Base-by-base conservation (phyloP, 2,888 invertebrate species). In the Gandaritis pyraliata region DNA sequence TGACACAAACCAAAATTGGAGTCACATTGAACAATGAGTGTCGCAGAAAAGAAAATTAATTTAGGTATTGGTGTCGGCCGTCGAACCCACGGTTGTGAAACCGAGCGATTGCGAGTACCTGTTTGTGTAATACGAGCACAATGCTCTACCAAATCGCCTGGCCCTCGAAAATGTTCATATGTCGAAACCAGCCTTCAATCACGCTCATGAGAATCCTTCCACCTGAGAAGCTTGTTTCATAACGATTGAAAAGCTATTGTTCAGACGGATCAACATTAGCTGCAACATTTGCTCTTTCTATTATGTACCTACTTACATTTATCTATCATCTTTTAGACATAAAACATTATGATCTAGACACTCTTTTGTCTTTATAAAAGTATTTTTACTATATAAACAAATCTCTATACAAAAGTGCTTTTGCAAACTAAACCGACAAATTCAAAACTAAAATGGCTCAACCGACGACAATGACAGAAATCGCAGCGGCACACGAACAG, bases 1-100 rank as follows among this genome's bases (percentile, higher is more conserved):
- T 78, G 76, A 77, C 76, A 76, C 78, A 77, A 74, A 80, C 83
- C 80, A 80, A 84, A 86, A 87, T 85, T 82, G 79, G 78, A 83
- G 83, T 76, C 81, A 85, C 86, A 86, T 83, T 83, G 86, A 88
- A 90, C 90, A 90, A 90, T 90, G 86, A 86, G 78, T 76, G 73
- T 79, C 77, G 76, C 83, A 81, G 78, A 90, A 90, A 89, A 90
- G 88, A 90, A 90, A 90, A 91, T 90, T 90, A 90, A 91, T 91
- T 87, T 91, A 92, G 89, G 91, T 89, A 92, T 91, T 85, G 87
- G 90, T 91, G 91, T 84, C 90, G 91, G 90, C 85, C 90, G 81
- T 77, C 80, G 90, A 90, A 85, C 91, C 84, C 86, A 76, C 80
- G 80, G 86, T 92, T 91, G 90, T 89, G 91, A 90, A 90, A 91